Conservation (phyloP, 1,140 invertebrate genomes). For the Monochamus saltuarius region DNA sequence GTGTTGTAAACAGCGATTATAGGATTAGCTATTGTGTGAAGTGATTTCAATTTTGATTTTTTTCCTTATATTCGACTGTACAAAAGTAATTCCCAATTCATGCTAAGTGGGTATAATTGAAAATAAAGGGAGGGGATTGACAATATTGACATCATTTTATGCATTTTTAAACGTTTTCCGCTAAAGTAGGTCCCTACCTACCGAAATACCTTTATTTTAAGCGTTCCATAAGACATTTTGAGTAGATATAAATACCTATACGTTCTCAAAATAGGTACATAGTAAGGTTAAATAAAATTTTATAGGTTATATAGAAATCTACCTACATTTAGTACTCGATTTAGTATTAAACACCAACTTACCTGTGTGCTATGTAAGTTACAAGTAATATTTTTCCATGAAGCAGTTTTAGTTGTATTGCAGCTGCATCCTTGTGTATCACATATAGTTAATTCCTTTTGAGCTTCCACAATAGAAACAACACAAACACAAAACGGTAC, state of each 20-base stretch:
- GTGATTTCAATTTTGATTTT: no score
- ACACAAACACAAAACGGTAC: conserved; percentile 26
- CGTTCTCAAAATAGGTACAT: no score
- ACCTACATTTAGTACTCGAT: background rate
- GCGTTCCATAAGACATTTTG: no score
- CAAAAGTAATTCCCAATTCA: no score
- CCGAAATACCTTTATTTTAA: no score
- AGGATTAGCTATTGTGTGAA: background rate
- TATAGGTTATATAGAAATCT: background rate
- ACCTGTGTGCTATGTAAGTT: conserved; percentile 62
- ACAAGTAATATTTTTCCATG: conserved; percentile 65
- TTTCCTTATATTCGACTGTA: no score
- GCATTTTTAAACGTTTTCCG: no score
- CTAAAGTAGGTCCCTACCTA: no score
- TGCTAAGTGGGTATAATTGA: no score
- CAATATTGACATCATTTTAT: no score
- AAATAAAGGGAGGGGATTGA: no score
- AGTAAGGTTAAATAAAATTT: background rate
- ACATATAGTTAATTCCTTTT: conserved; percentile 52
- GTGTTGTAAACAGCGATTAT: background rate
- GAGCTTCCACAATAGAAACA: conserved; percentile 16
- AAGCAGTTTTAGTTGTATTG: conserved; percentile 54
- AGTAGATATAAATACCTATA: no score
- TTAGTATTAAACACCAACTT: conserved; percentile 31
- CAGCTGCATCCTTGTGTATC: conserved; percentile 61